Base-by-base conservation (phyloP, 2,797 vertebrate genomes). In the Sebastes vulpes region DNA sequence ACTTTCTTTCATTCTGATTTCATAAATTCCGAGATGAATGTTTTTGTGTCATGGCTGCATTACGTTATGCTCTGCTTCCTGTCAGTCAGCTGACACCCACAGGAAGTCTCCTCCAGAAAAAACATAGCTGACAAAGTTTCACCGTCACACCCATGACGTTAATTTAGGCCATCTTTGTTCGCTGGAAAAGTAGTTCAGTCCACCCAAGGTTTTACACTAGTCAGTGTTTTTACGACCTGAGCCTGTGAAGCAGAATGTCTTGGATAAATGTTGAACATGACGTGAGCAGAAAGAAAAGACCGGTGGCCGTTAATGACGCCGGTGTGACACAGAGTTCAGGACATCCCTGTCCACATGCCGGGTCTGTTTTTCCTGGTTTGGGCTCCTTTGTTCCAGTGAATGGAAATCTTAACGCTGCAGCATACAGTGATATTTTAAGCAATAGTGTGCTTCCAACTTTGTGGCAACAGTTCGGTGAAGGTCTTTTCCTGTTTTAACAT, bases 91-190 rank as follows among this genome's bases (percentile, higher is more conserved):
- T 54, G 77, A 72, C 72, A 59, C 68, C 68, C 58, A 61, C 50
- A 53, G 77, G 72, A 72, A 70, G 57, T 75, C 35, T 48, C 46
- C 64, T 52, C 63, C 67, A 58, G 57, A 23, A 42, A 63, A 50
- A 79, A 61, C 66, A 79, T 14, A 16, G 12, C 21, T 31, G 28
- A 26, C 46, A 11, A 46, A 25, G n/a, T 9, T 42, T 16, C 64
- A 7, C 48, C 9, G 18, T 63, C 52, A 9, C 59, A 16, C 64
- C 57, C 57, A 8, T 21, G 8, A 53, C 11, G 2, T 35, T 21
- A 1, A 23, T 61, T 31, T 6, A 20, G 25, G 12, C 14, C 59
- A 2, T 42, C 5, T 35, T 20, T 25, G 3, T 53, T 20, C 5
- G 23, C 25, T 70, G 54, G 26, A 18, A 48, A 20, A 20, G 14